A percentile compares a stretch with the other conserved stretches of the same genome.
phyloP scores from a whole-genome alignment of 2,888 invertebrate genomes.

The Polydrusus tereticollis region DNA sequence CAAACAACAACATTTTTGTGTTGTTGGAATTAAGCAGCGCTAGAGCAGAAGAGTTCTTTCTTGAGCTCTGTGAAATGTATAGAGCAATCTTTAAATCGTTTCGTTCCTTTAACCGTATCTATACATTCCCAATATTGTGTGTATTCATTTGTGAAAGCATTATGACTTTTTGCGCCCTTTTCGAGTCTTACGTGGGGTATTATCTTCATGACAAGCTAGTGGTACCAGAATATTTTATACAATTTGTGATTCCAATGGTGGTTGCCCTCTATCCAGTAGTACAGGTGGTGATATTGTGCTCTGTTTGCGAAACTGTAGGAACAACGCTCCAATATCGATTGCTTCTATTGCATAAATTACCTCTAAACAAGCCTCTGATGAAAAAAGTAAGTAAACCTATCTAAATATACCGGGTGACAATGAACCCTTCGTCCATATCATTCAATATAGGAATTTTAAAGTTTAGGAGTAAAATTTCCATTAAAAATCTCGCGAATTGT shows the following conservation, averaged over 20 bases:
- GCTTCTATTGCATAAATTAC: neutral
- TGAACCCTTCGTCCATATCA: no score
- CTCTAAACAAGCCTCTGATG: neutral
- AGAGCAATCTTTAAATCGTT: slow-evolving; percentile 42
- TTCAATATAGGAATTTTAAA: no score
- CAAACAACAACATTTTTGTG: neutral
- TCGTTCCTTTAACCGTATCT: slow-evolving; percentile 46
- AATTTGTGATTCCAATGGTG: slow-evolving; percentile 27
- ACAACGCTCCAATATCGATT: neutral
- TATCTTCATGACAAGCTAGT: slow-evolving; percentile 42
- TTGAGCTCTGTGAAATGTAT: slow-evolving; percentile 38
- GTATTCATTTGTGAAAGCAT: slow-evolving; percentile 51
- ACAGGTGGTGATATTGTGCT: slow-evolving; percentile 9
- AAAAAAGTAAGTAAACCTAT: slow-evolving; percentile 17
- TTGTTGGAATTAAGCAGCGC: neutral
- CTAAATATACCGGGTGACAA: no score
- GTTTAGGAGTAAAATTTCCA: no score
- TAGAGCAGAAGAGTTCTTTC: neutral
- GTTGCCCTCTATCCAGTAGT: slow-evolving; percentile 14
- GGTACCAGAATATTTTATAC: slow-evolving; percentile 43
- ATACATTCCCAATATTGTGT: slow-evolving; percentile 49
- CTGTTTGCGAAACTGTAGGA: slow-evolving; percentile 4
- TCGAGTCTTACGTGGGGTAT: slow-evolving; percentile 52
- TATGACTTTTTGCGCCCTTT: slow-evolving; percentile 49
- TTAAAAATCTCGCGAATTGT: no score